Conservation (phyloP, 2,888 invertebrate genomes). For the Phytoseiulus persimilis region DNA sequence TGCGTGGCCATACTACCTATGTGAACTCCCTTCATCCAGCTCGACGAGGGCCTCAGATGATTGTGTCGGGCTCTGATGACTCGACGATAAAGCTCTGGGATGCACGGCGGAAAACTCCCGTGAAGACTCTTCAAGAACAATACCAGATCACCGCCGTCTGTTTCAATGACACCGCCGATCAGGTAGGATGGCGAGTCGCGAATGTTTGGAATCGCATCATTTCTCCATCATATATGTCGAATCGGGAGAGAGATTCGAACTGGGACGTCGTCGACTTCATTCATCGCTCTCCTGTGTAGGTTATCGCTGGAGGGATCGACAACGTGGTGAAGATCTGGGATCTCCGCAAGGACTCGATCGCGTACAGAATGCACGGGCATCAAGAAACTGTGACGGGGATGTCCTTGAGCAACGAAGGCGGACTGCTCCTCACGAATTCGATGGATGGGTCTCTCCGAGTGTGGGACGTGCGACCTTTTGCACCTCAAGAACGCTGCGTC, state of each 20-base stretch:
- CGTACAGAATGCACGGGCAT: slow-evolving; percentile 81
- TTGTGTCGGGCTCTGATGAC: slow-evolving; percentile 92
- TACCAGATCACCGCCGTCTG: slow-evolving; percentile 68
- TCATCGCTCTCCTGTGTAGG: too few relatives aligned
- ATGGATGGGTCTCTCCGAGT: slow-evolving; percentile 93
- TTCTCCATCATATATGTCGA: too few relatives aligned
- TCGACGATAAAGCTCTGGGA: slow-evolving; percentile 78
- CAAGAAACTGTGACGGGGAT: slow-evolving; percentile 87
- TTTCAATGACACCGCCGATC: slow-evolving; percentile 91
- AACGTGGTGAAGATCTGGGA: slow-evolving; percentile 88
- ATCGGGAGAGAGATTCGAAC: too few relatives aligned
- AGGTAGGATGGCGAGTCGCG: slow-evolving; percentile 51
- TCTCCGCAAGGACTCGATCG: slow-evolving; percentile 71
- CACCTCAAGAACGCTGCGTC: slow-evolving; percentile 81
- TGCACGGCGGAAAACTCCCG: slow-evolving; percentile 71
- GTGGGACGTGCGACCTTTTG: slow-evolving; percentile 94
- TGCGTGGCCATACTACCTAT: slow-evolving; percentile 61
- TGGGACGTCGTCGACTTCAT: too few relatives aligned
- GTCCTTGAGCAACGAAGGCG: slow-evolving; percentile 62
- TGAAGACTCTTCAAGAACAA: slow-evolving; percentile 55
- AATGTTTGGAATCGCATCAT: too few relatives aligned
- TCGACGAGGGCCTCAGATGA: slow-evolving; percentile 75
- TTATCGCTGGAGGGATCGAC: slow-evolving; percentile 89
- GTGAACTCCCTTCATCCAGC: slow-evolving; percentile 60
- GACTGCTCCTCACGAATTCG: slow-evolving; percentile 80